Base-by-base conservation (phyloP, 2,113 vertebrate species). In the Pagrus major region DNA sequence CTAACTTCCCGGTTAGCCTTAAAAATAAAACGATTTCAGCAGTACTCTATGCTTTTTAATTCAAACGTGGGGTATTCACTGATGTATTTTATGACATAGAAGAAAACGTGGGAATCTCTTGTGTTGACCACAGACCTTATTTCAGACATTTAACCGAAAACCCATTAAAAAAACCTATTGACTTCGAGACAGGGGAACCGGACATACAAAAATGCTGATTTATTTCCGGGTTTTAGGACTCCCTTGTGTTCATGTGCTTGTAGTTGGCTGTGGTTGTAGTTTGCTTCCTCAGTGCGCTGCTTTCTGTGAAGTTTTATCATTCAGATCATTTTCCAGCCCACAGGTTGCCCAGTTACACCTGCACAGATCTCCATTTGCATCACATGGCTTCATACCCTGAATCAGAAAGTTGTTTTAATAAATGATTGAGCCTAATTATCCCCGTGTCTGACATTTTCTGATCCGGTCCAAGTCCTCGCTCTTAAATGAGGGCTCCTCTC, bases 351-450 rank as follows among this genome's bases (percentile, higher is more conserved):
- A 59, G 2, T 27, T 18, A 61, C 29, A 54, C 68, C 61, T 63
- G 37, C 64, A 29, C 58, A 41, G 47, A 65, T 31, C 21, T 60
- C 14, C 21, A 49, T 67, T 55, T 73, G 41, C 61, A 64, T 74
- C 46, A 71, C 66, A 51, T 56, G 15, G n/a, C 33, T 77, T 87
- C 78, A 41, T 42, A 68, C 68, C 14, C 65, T 76, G 1, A 70
- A 71, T 21, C 58, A 74, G 0, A 79, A 74, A 39, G 27, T 42
- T 76, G 63, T 81, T 86, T 77, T 79, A 69, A 74, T 84, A 89
- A 88, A 84, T 71, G 16, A 83, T 70, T 60, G 9, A 82, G 78
- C 12, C 33, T 74, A 59, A 80, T 79, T 59, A 66, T 56, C 21
- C 25, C 20, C 10, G 10, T 71, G 69, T 80, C 58, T 70, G 60